These are phyloP conservation scores for Montipora capitata DNA, from an alignment of 92 coral and sea anemone species.

Conservation along the genomic window DNA sequence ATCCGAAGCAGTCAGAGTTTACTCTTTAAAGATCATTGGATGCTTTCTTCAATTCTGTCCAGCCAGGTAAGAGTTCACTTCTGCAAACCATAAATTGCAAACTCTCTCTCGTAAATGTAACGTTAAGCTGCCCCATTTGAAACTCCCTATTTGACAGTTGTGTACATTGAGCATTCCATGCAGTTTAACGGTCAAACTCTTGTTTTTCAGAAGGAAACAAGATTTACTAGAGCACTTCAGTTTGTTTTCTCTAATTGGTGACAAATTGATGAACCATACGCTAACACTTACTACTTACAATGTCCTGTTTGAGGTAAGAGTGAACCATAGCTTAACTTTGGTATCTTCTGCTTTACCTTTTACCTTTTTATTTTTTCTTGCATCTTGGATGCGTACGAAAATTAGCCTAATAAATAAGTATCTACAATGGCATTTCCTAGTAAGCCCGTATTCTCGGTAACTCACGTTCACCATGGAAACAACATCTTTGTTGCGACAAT, in stretches of 20 bases:
- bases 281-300: slow-evolving; percentile 97
- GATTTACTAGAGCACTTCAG: slow-evolving; percentile 88
- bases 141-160: too few species aligned
- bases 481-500: too few species aligned
- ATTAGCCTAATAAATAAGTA: too few species aligned
- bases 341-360: neutral
- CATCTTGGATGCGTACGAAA: too few species aligned
- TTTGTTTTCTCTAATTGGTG: slow-evolving; percentile 90
- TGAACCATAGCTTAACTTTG: too few species aligned
- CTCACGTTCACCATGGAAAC: too few species aligned
- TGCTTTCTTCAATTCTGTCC: slow-evolving; percentile 94
- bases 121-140: too few species aligned
- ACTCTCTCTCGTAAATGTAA: too few species aligned
- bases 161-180: too few species aligned
- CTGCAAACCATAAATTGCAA: neutral
- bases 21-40: slow-evolving; percentile 92
- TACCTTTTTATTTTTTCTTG: too few species aligned
- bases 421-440: too few species aligned
- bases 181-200: neutral
- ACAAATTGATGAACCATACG: slow-evolving; percentile 82
- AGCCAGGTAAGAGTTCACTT: slow-evolving; percentile 71
- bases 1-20: slow-evolving; percentile 93
- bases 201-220: slow-evolving; percentile 80
- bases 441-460: too few species aligned
- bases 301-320: slow-evolving; percentile 90